phyloP scores from a whole-genome alignment of 2,888 invertebrate genomes.

The Drymonia ruficornis region DNA sequence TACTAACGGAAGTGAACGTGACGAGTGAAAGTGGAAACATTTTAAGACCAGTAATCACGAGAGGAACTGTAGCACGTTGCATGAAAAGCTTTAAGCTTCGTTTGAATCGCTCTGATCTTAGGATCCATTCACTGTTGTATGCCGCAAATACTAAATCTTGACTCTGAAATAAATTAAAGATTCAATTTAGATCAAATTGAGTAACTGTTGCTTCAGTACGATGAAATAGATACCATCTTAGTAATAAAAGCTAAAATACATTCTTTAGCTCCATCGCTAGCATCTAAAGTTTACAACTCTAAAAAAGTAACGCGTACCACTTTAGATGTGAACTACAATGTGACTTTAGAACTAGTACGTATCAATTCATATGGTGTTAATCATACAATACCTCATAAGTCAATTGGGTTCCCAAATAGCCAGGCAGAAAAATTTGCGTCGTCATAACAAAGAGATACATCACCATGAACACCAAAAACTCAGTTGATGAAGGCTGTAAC shows the following conservation, averaged over 20 bases:
- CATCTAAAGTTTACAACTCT: no score
- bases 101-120: slow-evolving; percentile 55
- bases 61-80: slow-evolving; percentile 53
- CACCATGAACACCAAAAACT: slow-evolving; percentile 48
- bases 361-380: neutral
- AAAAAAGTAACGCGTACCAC: no score
- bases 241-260: no score
- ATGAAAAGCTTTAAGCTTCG: slow-evolving; percentile 55
- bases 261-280: no score
- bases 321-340: no score
- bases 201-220: no score
- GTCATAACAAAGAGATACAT: slow-evolving; percentile 53
- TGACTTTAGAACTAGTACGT: no score
- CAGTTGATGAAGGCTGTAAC: slow-evolving; percentile 51
- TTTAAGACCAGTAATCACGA: slow-evolving; percentile 55
- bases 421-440: slow-evolving; percentile 57
- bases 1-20: slow-evolving; percentile 60
- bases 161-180: slow-evolving; percentile 50
- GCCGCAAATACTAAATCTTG: slow-evolving; percentile 55
- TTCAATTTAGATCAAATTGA: no score
- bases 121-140: slow-evolving; percentile 63
- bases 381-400: slow-evolving; percentile 46
- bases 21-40: slow-evolving; percentile 61
- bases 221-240: no score
- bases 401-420: slow-evolving; percentile 59